These are phyloP conservation scores for Lepus europaeus DNA, from an alignment of 2,113 vertebrate genomes.

Conservation along the genomic window DNA sequence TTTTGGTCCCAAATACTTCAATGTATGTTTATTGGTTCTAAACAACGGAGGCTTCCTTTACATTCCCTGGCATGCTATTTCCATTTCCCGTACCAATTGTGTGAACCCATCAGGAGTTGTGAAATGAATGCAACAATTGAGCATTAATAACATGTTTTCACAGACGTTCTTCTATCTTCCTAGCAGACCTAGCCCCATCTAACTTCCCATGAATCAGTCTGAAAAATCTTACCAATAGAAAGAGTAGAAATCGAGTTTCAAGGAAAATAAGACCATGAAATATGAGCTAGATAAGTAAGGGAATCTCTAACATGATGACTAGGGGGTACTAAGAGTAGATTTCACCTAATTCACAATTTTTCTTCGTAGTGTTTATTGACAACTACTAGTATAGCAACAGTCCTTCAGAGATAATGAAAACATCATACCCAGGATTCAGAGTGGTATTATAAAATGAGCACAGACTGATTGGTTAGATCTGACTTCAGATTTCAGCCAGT, in stretches of 20 bases:
- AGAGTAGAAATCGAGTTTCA: conserved; percentile 24
- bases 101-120: neutral
- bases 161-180: neutral
- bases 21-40: neutral
- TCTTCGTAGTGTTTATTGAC: neutral
- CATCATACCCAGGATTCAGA: neutral
- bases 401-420: neutral
- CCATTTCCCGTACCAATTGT: conserved; percentile 44
- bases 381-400: neutral
- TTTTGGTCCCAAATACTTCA: no score
- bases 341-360: conserved; percentile 3
- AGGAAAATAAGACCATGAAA: neutral
- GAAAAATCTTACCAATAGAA: conserved; percentile 18
- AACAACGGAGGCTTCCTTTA: neutral
- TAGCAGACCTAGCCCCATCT: neutral
- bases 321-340: neutral
- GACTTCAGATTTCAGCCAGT: neutral
- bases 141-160: conserved; percentile 38
- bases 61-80: neutral
- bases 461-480: neutral
- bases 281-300: neutral
- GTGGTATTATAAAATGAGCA: neutral
- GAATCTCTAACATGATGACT: neutral
- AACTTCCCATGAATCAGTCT: neutral
- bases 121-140: neutral